phyloP scores from a whole-genome alignment of 2,888 invertebrate genomes.

The Plebejus argus region DNA sequence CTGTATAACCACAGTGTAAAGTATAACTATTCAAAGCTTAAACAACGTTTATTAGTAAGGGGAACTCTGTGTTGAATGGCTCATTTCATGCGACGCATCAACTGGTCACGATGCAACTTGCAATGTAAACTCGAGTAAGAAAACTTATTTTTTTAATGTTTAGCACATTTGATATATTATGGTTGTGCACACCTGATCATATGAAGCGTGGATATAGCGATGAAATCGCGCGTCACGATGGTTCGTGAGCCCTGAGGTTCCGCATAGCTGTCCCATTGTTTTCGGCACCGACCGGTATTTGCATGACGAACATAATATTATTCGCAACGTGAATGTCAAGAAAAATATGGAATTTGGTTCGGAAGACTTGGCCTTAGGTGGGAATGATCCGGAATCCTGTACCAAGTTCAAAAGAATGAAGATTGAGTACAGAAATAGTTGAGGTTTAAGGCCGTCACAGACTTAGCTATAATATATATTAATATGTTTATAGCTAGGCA shows the following conservation, averaged over 20 bases:
- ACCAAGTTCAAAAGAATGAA: too few species aligned
- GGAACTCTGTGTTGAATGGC: too few species aligned
- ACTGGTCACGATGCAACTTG: neutral
- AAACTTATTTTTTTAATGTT: neutral
- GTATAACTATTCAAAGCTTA: too few species aligned
- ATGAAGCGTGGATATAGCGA: conserved; percentile 42
- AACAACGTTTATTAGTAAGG: too few species aligned
- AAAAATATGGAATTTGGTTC: neutral
- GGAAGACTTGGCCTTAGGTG: neutral
- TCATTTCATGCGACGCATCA: neutral
- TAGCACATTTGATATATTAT: too few species aligned
- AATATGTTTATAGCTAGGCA: too few species aligned
- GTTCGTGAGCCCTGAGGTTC: conserved; percentile 45
- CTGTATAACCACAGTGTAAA: too few species aligned
- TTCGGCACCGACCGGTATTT: conserved; percentile 31
- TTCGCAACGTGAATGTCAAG: neutral
- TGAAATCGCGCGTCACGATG: conserved; percentile 47
- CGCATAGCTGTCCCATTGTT: conserved; percentile 41
- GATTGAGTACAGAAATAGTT: too few species aligned
- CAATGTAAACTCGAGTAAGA: too few species aligned
- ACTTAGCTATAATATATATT: too few species aligned
- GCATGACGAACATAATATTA: conserved; percentile 32
- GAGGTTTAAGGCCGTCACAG: too few species aligned
- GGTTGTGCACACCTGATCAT: neutral
- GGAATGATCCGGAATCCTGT: neutral